These are phyloP conservation scores for Lasioglossum villosulum DNA, from an alignment of 2,888 invertebrate genomes.

Conservation along the genomic window DNA sequence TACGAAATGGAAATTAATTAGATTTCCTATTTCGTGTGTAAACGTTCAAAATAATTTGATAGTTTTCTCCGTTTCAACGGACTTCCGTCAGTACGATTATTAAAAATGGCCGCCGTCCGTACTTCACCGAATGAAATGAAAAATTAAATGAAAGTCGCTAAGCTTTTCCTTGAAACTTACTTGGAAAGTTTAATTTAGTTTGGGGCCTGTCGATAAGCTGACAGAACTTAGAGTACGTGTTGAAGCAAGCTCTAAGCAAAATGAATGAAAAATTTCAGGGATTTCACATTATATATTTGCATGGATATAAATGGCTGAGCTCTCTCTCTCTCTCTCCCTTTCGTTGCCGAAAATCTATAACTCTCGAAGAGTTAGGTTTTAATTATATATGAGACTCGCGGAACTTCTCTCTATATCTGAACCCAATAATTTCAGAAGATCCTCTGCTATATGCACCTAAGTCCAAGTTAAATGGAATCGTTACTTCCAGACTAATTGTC, in stretches of 20 bases:
- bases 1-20: not conserved
- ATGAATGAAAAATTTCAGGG: conserved; percentile 14
- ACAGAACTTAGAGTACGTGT: conserved; percentile 9
- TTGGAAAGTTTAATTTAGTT: conserved; percentile 16
- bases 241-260: conserved; percentile 3
- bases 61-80: not conserved
- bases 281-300: not conserved
- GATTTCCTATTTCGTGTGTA: not conserved
- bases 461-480: not conserved
- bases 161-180: not conserved
- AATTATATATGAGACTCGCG: not conserved
- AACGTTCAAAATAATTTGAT: not conserved
- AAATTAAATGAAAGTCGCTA: conserved; percentile 19
- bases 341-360: not conserved
- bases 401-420: conserved; percentile 8
- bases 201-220: conserved; percentile 14
- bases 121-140: conserved; percentile 2
- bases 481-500: not conserved
- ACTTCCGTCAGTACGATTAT: not conserved
- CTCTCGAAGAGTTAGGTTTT: conserved; percentile 1
- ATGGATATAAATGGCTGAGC: not conserved
- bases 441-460: not conserved
- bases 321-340: not conserved
- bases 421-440: not conserved
- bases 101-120: not conserved